These are phyloP conservation scores for Drosophila setosimentum DNA, from an alignment of 2,888 invertebrate species.

Conservation along the genomic window DNA sequence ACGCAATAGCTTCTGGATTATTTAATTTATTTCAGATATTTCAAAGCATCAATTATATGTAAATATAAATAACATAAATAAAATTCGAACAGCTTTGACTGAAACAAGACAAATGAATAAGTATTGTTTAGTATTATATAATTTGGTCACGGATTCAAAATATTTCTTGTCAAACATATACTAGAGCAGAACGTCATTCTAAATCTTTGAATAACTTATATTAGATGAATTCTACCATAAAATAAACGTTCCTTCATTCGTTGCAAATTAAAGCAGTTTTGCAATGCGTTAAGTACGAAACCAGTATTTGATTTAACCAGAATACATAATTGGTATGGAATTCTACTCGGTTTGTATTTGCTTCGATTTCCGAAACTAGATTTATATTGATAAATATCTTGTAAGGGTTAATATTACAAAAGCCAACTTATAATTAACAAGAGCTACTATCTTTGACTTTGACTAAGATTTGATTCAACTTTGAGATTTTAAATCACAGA, in stretches of 20 bases:
- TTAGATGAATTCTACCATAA: neutral
- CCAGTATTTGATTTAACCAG: constrained; percentile 28
- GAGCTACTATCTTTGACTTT: neutral
- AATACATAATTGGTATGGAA: constrained; percentile 6
- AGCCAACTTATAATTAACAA: neutral
- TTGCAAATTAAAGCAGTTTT: neutral
- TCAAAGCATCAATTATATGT: too few species aligned
- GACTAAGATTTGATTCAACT: neutral
- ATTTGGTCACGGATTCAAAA: neutral
- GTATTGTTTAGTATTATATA: neutral
- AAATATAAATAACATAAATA: neutral
- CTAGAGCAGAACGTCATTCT: too few species aligned
- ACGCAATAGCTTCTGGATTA: neutral
- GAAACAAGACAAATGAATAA: neutral
- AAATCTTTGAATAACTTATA: constrained; percentile 4
- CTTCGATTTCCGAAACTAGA: constrained; percentile 19
- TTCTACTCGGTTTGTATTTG: neutral
- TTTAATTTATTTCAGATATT: neutral
- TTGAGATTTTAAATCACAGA: neutral
- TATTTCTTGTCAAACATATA: too few species aligned
- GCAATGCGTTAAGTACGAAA: constrained; percentile 3
- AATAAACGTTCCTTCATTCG: constrained; percentile 10
- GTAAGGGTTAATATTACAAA: constrained; percentile 12
- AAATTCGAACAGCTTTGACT: neutral
- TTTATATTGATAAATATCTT: constrained; percentile 9